Percentiles rank a stretch among this genome's conserved stretches.
Evolutionary conservation across 2,113 vertebrate species (phyloP).

Genomic region (Porphyrio hochstetteri): DNA sequence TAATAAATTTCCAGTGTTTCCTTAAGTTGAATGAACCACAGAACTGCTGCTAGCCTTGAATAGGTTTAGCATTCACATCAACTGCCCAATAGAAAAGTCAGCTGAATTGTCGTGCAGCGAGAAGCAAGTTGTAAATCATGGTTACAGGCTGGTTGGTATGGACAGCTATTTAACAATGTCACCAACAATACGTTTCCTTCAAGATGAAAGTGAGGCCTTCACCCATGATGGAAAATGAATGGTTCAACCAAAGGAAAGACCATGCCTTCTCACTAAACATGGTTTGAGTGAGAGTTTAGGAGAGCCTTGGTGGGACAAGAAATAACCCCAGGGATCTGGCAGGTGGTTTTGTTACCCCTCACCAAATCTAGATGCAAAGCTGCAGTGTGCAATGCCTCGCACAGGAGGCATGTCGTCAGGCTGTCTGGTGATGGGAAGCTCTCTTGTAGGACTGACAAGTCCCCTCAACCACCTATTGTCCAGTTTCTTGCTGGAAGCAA

Average conservation of each 20-base stretch:
- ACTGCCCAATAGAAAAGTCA: slow-evolving; percentile 66
- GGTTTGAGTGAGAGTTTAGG: not conserved
- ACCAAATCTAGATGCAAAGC: not conserved
- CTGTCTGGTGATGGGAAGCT: not conserved
- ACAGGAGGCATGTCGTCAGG: not conserved
- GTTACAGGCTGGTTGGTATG: not conserved
- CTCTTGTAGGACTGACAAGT: not conserved
- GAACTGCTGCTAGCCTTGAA: slow-evolving; percentile 71
- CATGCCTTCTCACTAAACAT: not conserved
- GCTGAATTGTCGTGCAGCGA: slow-evolving; percentile 28
- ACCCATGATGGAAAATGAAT: not conserved
- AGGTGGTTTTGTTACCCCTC: not conserved
- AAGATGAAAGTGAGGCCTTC: slow-evolving; percentile 45
- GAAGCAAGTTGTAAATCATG: slow-evolving; percentile 52
- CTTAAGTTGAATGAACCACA: slow-evolving; percentile 70
- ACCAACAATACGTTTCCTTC: slow-evolving; percentile 39
- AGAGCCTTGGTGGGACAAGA: not conserved
- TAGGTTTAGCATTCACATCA: slow-evolving; percentile 41
- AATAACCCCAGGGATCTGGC: not conserved
- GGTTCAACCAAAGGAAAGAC: not conserved
- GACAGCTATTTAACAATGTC: slow-evolving; percentile 14
- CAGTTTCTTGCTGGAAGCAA: not conserved
- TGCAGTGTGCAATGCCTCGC: no score
- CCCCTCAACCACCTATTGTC: fast-evolving
- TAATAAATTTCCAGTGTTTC: slow-evolving; percentile 76